Percentiles rank a stretch among this genome's conserved stretches.
These are phyloP conservation scores for Agonopterix heracliana DNA, from an alignment of 2,888 invertebrate species.

Conservation along the genomic window DNA sequence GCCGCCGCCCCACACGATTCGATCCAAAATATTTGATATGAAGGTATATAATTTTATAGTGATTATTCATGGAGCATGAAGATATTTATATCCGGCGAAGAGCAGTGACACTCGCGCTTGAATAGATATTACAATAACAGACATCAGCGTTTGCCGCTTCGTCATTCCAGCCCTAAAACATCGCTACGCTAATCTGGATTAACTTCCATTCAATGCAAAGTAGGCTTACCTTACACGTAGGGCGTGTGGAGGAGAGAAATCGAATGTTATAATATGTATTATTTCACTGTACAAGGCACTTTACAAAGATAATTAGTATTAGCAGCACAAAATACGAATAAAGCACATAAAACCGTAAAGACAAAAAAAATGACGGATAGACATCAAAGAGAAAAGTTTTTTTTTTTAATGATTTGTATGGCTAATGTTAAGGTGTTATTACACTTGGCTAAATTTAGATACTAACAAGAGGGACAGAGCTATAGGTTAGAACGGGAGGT, in stretches of 20 bases:
- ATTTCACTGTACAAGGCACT: no score
- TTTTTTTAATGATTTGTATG: no score
- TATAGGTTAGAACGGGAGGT: no score
- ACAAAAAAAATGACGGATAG: no score
- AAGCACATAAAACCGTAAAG: no score
- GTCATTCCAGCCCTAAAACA: neutral
- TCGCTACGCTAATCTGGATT: neutral
- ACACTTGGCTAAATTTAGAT: no score
- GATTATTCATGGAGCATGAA: conserved; percentile 18
- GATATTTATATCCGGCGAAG: conserved; percentile 30
- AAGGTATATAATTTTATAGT: neutral
- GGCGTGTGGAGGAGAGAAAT: neutral
- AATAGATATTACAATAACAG: conserved; percentile 33
- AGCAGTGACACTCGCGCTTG: conserved; percentile 28
- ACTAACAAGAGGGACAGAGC: no score
- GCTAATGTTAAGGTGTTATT: no score
- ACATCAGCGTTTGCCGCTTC: conserved; percentile 48
- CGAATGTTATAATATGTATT: neutral
- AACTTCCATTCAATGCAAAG: neutral
- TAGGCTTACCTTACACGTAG: neutral
- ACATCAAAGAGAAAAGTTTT: no score
- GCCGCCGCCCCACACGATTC: neutral
- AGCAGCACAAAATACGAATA: no score
- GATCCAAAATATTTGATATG: neutral
- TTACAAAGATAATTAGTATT: no score